Evolutionary conservation across 2,113 vertebrate species (phyloP), one percentile per base, ranked within the genome.

Genomic region (Ivindomyrus marchei): DNA sequence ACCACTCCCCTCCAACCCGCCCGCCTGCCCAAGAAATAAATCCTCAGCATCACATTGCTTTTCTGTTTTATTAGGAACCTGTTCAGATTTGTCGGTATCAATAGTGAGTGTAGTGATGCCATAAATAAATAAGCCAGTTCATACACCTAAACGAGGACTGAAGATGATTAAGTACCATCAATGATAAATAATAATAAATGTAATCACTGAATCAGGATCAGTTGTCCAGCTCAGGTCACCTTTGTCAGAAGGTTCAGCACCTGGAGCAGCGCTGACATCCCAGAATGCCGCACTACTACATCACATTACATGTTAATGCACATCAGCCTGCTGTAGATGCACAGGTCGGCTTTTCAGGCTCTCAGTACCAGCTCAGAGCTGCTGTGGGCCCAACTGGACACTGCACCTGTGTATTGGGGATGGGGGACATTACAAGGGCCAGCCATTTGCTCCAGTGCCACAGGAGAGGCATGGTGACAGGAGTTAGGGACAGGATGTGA

Each of bases 31-130:
- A 10, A 77, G 15, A 42, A 42, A 77, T 85, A 47, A 85, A 45
- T 19, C 21, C 45, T 24, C 66, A 42, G 17, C 8, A 31, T 53
- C 8, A 39, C 2, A n/a, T 46, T 11, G 31, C 4, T 88, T 90
- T 85, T 39, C 27, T 85, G 45, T 89, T 90, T 90, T 90, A 90
- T 90, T 90, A 70, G 83, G 39, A 89, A 91, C 56, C 36, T 58
- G 24, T 77, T 70, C 52, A 85, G 52, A 88, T 90, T 45, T 62
- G 70, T 31, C 13, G 36, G 74, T 84, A 83, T 80, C 49, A 77
- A 90, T 42, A 88, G 50, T 80, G 86, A 62, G n/a, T 85, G 8
- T 46, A 52, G n/a, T 80, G 47, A 77, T 77, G 36, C 74, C 84
- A 89, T 89, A 89, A 46, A 89, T n/a, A 88, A 88, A 90, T 70